phyloP scores from a whole-genome alignment of 2,888 invertebrate genomes.

The Caenorhabditis sinica region DNA sequence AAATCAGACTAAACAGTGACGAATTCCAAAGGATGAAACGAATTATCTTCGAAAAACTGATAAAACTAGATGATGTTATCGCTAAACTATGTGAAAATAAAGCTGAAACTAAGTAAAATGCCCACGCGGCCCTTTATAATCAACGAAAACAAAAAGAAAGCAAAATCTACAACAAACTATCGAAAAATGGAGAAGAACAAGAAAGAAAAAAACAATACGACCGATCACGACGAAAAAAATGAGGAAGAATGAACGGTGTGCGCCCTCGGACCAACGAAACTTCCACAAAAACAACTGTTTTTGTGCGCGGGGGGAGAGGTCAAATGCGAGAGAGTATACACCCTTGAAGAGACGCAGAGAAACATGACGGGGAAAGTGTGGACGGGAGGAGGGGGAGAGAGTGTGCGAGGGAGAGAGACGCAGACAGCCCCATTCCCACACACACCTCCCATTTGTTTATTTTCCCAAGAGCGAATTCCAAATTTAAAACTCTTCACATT shows the following conservation, averaged over 20 bases:
- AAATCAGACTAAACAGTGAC: neutral
- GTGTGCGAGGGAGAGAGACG: neutral
- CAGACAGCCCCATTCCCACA: no score
- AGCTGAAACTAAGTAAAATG: no score
- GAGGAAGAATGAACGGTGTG: neutral
- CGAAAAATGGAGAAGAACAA: neutral
- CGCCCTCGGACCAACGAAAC: neutral
- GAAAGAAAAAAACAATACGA: neutral
- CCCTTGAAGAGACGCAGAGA: constrained; percentile 9
- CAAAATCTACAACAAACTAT: no score
- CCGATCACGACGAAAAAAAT: neutral
- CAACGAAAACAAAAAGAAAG: neutral
- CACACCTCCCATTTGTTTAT: no score
- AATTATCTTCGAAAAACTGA: no score
- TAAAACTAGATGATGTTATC: no score
- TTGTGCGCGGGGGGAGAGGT: neutral
- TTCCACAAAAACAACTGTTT: constrained; percentile 10
- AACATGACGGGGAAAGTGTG: neutral
- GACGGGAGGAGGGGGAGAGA: neutral
- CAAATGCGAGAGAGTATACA: constrained; percentile 1
- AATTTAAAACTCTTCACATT: no score
- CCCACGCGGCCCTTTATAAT: no score
- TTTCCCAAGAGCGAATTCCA: no score
- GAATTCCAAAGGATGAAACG: neutral
- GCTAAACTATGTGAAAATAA: neutral